These are phyloP conservation scores for Rhorus exstirpatorius DNA, from an alignment of 2,888 invertebrate species.

Conservation along the genomic window DNA sequence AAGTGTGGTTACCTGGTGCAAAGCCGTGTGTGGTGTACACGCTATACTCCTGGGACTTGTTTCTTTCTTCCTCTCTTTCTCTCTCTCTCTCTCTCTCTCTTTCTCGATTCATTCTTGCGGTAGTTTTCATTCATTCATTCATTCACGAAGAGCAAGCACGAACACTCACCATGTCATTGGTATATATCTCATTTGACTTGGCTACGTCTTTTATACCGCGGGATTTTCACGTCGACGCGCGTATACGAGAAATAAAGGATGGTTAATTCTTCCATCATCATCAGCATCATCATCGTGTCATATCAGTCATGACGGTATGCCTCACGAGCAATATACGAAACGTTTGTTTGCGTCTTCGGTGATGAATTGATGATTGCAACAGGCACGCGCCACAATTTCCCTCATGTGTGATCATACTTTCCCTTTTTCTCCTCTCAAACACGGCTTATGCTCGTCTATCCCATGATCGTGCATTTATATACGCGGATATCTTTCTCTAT, in stretches of 20 bases:
- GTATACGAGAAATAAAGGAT: neutral
- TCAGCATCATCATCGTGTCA: constrained; percentile 24
- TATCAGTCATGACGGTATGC: neutral
- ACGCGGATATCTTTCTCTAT: neutral
- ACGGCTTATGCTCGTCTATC: constrained; percentile 16
- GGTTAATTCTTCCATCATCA: neutral
- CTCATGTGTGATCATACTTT: constrained; percentile 55
- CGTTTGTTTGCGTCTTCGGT: constrained; percentile 14
- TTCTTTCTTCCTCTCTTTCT: constrained; percentile 32
- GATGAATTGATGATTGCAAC: constrained; percentile 32
- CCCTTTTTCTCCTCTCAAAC: constrained; percentile 54
- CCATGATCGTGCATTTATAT: neutral
- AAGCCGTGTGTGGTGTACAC: neutral
- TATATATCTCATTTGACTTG: constrained; percentile 2
- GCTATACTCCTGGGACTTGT: constrained; percentile 52
- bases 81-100: constrained; percentile 50
- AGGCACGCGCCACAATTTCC: constrained; percentile 61
- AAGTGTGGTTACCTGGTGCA: constrained; percentile 13
- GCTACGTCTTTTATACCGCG: constrained; percentile 18
- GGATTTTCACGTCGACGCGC: neutral
- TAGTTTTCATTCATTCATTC: constrained; percentile 54
- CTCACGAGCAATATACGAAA: neutral
- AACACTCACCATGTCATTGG: constrained; percentile 8
- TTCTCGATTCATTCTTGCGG: constrained; percentile 52
- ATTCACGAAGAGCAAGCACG: constrained; percentile 25